phyloP scores from a whole-genome alignment of 1,140 invertebrate species.

The Anthonomus grandis region DNA sequence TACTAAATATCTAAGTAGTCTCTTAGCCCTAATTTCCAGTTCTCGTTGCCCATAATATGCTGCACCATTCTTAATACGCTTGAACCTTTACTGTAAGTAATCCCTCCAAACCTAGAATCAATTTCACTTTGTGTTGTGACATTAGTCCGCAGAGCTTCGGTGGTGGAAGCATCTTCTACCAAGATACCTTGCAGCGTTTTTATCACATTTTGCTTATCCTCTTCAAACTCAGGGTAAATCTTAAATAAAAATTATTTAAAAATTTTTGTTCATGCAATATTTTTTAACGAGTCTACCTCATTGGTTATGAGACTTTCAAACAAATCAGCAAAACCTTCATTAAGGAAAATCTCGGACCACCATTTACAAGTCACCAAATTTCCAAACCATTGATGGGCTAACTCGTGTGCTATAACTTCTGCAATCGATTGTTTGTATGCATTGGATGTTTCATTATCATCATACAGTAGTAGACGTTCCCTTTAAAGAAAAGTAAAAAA shows the following conservation, averaged over 20 bases:
- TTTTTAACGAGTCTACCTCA: constrained; percentile 16
- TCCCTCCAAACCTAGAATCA: constrained; percentile 55
- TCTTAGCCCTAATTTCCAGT: constrained; percentile 59
- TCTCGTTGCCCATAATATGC: constrained; percentile 61
- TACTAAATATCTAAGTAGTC: constrained; percentile 55
- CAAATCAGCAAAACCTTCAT: constrained; percentile 88
- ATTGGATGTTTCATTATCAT: constrained; percentile 64
- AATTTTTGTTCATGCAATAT: background rate
- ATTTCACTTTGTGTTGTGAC: constrained; percentile 39
- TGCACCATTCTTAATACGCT: constrained; percentile 75
- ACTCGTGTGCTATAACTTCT: constrained; percentile 81
- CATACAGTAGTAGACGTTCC: constrained; percentile 78
- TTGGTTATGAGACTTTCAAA: constrained; percentile 60
- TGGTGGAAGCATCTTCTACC: constrained; percentile 30
- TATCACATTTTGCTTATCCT: constrained; percentile 48
- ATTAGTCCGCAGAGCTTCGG: constrained; percentile 43
- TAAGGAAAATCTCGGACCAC: constrained; percentile 92
- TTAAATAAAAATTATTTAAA: constrained; percentile 2
- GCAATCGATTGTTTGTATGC: constrained; percentile 74
- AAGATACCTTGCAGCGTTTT: constrained; percentile 49
- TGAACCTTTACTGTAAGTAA: constrained; percentile 63
- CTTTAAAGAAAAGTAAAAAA: constrained; percentile 1
- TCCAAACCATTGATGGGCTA: constrained; percentile 91
- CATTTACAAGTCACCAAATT: constrained; percentile 84
- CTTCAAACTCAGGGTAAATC: constrained; percentile 28